A percentile compares a stretch with the other conserved stretches of the same genome.
Conservation (phyloP, 2,888 invertebrate species). For the Callinectes sapidus region DNA sequence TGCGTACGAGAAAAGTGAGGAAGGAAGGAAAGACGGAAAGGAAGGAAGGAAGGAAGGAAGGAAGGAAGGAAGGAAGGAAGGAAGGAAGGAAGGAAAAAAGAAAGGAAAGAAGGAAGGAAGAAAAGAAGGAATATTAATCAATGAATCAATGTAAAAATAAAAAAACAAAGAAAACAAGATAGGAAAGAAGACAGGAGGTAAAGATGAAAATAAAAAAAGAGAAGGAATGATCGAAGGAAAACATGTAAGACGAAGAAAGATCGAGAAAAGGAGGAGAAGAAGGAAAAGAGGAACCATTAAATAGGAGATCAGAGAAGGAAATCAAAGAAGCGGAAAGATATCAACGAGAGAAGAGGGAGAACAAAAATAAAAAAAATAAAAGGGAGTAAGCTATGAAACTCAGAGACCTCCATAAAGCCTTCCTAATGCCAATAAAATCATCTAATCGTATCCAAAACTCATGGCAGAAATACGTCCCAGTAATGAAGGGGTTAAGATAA, state of each 20-base stretch:
- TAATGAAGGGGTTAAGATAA: too few relatives aligned
- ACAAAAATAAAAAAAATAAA: neutral
- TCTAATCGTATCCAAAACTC: too few relatives aligned
- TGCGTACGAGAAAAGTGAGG: neutral
- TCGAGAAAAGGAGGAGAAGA: neutral
- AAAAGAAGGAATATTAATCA: too few relatives aligned
- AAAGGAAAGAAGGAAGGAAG: neutral
- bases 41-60: neutral
- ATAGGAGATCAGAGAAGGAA: neutral
- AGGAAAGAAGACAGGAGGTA: neutral
- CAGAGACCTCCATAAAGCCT: too few relatives aligned
- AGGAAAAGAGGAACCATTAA: neutral
- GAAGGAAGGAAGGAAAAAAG: neutral
- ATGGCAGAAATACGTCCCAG: neutral
- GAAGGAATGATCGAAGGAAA: neutral
- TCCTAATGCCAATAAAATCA: too few relatives aligned
- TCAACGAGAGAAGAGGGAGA: neutral
- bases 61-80: neutral
- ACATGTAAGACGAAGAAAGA: too few relatives aligned
- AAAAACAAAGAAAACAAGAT: neutral
- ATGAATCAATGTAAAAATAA: neutral
- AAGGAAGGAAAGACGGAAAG: neutral
- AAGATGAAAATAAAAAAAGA: neutral
- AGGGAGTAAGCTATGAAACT: neutral
- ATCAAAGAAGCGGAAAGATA: neutral